A percentile compares a stretch with the other conserved stretches of the same genome.
Evolutionary conservation across 2,113 vertebrate species (phyloP).

Genomic region (Murina feae): DNA sequence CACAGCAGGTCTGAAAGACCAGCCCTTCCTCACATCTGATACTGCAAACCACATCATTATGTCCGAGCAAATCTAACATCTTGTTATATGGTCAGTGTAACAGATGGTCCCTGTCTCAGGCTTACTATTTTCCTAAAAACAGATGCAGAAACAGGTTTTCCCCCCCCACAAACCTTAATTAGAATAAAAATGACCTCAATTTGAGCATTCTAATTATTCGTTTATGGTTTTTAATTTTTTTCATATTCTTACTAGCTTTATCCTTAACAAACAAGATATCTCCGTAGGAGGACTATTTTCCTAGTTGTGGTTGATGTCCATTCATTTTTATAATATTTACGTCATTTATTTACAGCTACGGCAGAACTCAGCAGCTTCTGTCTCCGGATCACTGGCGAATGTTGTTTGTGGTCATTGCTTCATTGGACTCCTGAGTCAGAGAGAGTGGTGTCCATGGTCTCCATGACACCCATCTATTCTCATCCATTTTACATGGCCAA

Average conservation of each 20-base stretch:
- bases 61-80: constrained; percentile 53
- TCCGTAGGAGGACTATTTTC: background rate
- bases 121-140: constrained; percentile 54
- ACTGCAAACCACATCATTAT: constrained; percentile 49
- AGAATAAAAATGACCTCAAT: constrained; percentile 52
- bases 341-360: background rate
- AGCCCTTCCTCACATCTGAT: constrained; percentile 61
- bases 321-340: background rate
- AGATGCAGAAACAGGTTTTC: constrained; percentile 4
- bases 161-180: background rate
- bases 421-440: background rate
- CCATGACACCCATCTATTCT: background rate
- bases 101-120: constrained; percentile 63
- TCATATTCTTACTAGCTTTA: background rate
- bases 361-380: background rate
- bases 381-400: background rate
- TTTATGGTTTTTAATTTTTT: background rate
- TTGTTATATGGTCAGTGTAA: constrained; percentile 53
- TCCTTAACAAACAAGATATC: background rate
- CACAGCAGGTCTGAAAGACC: constrained; percentile 21
- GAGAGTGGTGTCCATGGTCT: background rate
- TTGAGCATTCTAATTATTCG: constrained; percentile 42
- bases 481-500: background rate
- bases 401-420: background rate
- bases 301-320: background rate